Evolutionary conservation across 2,113 vertebrate species (phyloP).

Genomic region (Cyanistes caeruleus): DNA sequence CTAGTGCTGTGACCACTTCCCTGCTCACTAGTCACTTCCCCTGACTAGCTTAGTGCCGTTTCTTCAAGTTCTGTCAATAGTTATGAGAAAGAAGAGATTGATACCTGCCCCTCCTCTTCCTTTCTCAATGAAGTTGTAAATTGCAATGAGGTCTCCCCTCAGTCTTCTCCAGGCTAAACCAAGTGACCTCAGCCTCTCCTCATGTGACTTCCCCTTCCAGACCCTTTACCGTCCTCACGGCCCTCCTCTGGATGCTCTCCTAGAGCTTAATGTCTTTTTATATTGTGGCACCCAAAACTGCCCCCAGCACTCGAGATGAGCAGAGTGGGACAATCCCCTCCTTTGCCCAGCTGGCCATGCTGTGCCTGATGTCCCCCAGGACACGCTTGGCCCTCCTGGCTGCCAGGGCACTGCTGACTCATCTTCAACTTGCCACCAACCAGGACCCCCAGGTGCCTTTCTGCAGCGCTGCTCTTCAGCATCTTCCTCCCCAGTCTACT

Average conservation of each 20-base stretch:
- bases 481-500: not conserved
- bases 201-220: not conserved
- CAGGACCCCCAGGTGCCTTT: not conserved
- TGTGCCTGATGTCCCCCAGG: not conserved
- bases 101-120: not conserved
- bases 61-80: not conserved
- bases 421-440: accelerated
- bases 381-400: not conserved
- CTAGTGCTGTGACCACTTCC: not conserved
- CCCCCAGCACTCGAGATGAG: accelerated
- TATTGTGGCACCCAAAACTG: accelerated
- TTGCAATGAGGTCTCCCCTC: not conserved
- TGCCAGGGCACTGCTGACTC: not conserved
- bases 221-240: not conserved
- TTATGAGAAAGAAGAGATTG: not conserved
- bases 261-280: not conserved
- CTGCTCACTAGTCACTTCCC: not conserved
- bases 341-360: accelerated
- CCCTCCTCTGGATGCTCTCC: accelerated
- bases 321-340: accelerated
- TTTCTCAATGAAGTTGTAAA: not conserved
- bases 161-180: not conserved
- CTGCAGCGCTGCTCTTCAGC: accelerated
- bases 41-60: not conserved
- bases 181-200: not conserved